Conservation (phyloP, 2,888 invertebrate genomes). For the Stramonita haemastoma region DNA sequence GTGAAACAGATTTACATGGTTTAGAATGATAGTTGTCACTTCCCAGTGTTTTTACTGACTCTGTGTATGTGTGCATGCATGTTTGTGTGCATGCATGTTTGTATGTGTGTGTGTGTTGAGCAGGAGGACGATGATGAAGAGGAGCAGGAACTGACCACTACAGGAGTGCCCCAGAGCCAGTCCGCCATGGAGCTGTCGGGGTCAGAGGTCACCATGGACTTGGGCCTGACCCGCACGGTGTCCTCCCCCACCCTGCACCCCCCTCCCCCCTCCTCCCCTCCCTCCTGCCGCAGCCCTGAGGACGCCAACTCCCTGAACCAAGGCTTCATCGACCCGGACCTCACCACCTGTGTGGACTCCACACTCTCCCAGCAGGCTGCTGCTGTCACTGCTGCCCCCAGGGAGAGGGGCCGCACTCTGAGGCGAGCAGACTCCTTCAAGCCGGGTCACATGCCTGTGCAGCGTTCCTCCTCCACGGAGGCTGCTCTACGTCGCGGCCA, state of each 20-base stretch:
- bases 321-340: conserved; percentile 58
- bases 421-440: conserved; percentile 12
- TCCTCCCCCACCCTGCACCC: conserved; percentile 44
- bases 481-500: conserved; percentile 60
- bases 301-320: conserved; percentile 54
- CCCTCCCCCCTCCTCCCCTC: background rate
- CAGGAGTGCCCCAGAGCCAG: conserved; percentile 28
- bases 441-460: conserved; percentile 33
- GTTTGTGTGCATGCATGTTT: too few relatives aligned
- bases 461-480: conserved; percentile 50
- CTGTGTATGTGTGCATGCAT: too few relatives aligned
- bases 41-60: too few relatives aligned
- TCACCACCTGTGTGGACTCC: conserved; percentile 4
- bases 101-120: too few relatives aligned
- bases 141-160: conserved; percentile 60
- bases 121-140: background rate
- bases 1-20: too few relatives aligned
- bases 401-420: background rate
- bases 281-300: conserved; percentile 38
- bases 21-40: too few relatives aligned
- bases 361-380: background rate
- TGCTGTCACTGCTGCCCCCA: background rate
- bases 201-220: conserved; percentile 31
- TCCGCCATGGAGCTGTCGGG: conserved; percentile 35
- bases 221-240: conserved; percentile 3